Conservation (phyloP, 2,113 vertebrate species). For the Prolemur simus region DNA sequence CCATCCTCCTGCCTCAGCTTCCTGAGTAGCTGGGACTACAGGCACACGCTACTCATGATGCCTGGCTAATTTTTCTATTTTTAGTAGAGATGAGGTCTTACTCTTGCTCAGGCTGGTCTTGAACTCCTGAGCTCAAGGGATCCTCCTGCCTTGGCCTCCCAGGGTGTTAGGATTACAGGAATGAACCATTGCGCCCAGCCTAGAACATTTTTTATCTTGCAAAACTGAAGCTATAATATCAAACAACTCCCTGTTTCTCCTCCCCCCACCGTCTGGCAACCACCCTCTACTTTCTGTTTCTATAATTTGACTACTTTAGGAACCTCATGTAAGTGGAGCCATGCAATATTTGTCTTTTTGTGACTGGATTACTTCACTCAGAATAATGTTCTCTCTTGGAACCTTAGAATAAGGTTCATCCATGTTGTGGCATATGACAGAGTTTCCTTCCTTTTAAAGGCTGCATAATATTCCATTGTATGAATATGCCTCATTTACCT, state of each 20-base stretch:
- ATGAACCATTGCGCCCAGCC: accelerated
- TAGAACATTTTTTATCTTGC: background rate
- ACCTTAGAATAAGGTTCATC: background rate
- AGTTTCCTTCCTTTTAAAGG: background rate
- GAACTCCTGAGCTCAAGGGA: too few relatives aligned
- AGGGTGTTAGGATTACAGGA: too few relatives aligned
- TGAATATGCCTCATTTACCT: too few relatives aligned
- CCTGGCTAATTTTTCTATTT: too few relatives aligned
- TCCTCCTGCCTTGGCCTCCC: too few relatives aligned
- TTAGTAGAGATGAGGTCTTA: too few relatives aligned
- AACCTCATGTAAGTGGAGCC: background rate
- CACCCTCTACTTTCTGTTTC: background rate
- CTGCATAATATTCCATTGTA: too few relatives aligned
- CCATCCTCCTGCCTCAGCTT: too few relatives aligned
- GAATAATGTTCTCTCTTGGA: background rate
- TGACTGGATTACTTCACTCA: background rate
- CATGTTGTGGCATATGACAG: background rate
- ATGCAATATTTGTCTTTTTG: background rate
- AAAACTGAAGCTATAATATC: background rate
- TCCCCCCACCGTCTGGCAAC: background rate
- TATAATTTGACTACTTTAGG: background rate
- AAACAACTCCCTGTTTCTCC: background rate
- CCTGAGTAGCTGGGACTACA: too few relatives aligned
- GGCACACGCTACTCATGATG: accelerated
- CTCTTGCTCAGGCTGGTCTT: too few relatives aligned